phyloP scores from a whole-genome alignment of 2,113 vertebrate genomes.

The Neoarius graeffei region DNA sequence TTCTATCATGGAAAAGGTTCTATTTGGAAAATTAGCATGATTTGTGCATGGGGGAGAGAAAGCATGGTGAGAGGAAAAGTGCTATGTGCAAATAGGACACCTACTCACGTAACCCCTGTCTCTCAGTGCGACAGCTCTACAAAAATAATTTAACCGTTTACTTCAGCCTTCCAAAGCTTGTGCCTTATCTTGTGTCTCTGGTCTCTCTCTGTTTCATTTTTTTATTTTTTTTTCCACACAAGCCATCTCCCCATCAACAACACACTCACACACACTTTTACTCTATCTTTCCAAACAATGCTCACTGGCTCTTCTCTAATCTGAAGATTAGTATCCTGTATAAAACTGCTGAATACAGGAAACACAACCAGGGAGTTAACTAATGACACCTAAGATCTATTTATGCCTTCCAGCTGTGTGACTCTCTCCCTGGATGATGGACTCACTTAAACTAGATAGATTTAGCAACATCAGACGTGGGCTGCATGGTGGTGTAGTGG shows the following conservation, averaged over 20 bases:
- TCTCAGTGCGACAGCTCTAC: neutral
- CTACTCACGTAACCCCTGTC: neutral
- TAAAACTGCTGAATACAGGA: neutral
- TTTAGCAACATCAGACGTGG: neutral
- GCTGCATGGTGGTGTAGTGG: no score
- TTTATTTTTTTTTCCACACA: neutral
- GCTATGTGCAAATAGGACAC: neutral
- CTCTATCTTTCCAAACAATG: neutral
- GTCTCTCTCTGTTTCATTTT: neutral
- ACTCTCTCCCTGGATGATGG: neutral
- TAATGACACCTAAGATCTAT: neutral
- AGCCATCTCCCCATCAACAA: neutral
- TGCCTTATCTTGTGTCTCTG: neutral
- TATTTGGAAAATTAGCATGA: neutral
- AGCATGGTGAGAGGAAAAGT: neutral
- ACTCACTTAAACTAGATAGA: neutral
- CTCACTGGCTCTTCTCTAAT: neutral
- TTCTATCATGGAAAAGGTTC: neutral
- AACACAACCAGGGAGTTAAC: neutral
- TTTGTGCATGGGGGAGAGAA: neutral
- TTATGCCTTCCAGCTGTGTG: neutral
- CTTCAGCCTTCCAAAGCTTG: neutral
- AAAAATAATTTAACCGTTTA: neutral
- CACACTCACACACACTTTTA: neutral
- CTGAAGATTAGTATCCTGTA: neutral